Evolutionary conservation across 2,797 vertebrate genomes (phyloP).

Genomic region (Phylloscopus collybita): DNA sequence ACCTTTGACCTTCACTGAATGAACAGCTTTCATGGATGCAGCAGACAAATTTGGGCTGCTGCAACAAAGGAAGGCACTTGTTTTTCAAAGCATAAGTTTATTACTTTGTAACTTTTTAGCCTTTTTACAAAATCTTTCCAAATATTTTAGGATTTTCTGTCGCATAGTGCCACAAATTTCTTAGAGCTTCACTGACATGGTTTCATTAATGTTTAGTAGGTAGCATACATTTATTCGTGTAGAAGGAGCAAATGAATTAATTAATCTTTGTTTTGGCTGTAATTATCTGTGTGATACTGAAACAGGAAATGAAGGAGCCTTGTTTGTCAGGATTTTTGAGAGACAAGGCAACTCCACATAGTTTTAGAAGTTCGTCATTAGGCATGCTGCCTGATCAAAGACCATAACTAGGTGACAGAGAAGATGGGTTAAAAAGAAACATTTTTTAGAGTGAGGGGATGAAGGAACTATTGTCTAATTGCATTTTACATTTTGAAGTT

Average conservation of each 20-base stretch:
- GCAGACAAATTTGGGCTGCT: neutral
- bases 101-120: neutral
- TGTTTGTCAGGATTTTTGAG: slow-evolving; percentile 6
- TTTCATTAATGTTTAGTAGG: neutral
- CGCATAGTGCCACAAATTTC: neutral
- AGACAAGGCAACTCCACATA: neutral
- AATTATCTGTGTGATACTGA: slow-evolving; percentile 14
- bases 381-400: neutral
- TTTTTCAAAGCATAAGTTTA: neutral
- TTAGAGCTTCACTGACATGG: neutral
- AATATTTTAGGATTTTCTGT: neutral
- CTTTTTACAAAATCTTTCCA: neutral
- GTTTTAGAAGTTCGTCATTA: slow-evolving; percentile 18
- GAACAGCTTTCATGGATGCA: neutral
- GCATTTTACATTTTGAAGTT: neutral
- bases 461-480: neutral
- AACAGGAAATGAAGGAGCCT: slow-evolving; percentile 12
- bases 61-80: neutral
- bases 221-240: neutral
- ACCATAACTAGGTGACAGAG: neutral
- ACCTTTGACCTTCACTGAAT: slow-evolving; percentile 36
- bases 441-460: neutral
- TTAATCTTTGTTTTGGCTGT: neutral
- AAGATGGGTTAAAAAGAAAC: neutral
- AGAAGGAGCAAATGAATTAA: neutral